Evolutionary conservation across 2,888 invertebrate genomes (phyloP), one percentile per base, ranked within the genome.

Genomic region (Eilema depressum): DNA sequence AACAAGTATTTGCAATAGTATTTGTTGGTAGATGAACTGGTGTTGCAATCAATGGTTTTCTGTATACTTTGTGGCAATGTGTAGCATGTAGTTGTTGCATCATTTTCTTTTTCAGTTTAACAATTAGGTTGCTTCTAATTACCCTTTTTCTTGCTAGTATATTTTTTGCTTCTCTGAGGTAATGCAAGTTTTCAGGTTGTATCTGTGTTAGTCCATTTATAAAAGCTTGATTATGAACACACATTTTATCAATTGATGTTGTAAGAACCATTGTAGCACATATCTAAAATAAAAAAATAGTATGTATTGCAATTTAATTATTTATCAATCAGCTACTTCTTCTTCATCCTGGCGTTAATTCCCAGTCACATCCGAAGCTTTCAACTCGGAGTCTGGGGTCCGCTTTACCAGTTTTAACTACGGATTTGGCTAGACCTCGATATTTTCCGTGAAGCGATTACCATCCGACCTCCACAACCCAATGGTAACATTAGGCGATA

Each of bases 221-320:
- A 25, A 57, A 20, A 37, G 25, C 33, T 56, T 73, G 64, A 65
- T 70, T 56, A 23, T 66, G 72, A 12, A 25, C 23, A 20, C 30
- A 37, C 37, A n/a, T 47, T 41, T 23, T 70, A 66, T 68, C 47
- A 23, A 26, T 53, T n/a, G 59, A 23, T 61, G 41, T 64, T 62
- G 25, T 56, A 12, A 68, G 23, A 28, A 63, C 74, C 74, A 81
- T 75, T 62, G 14, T 69, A 59, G 26, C 59, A 20, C 37, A 63
- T 71, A 62, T 66, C 79, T 81, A 66, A 60, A 80, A 79, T 28
- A 60, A 0, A 70, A 63, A 30, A 62, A 17, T 4, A 25, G 7
- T 63, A 28, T 63, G 33, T 26, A 37, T 25, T 26, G 33, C 5
- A 26, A 26, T 30, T 41, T 25, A 25, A 1, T 30, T 17, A 26